Conservation (phyloP, 64 coral and sea anemone genomes). For the Dendronephthya gigantea region DNA sequence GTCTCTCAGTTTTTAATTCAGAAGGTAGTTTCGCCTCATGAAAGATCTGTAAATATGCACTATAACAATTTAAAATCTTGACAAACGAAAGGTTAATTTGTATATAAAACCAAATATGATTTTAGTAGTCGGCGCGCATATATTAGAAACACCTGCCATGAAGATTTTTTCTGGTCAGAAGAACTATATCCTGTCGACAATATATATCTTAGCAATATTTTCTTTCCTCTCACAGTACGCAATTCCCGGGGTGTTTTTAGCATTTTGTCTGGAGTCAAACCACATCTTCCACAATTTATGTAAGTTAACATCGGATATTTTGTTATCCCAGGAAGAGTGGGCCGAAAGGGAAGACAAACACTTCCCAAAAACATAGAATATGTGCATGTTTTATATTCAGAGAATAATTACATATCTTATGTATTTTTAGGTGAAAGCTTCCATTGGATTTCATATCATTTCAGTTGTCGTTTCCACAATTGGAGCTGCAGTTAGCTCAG, state of each 20-base stretch:
- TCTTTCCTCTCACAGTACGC: neutral
- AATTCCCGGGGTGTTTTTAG: neutral
- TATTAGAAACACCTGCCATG: too few species aligned
- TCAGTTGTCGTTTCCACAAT: neutral
- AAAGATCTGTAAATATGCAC: too few species aligned
- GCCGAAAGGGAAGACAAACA: neutral
- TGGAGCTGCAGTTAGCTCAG: neutral
- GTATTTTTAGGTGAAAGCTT: neutral
- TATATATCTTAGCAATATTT: neutral
- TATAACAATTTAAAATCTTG: too few species aligned
- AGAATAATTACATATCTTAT: too few species aligned
- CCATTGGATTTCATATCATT: neutral
- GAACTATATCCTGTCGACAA: neutral
- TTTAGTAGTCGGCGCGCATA: too few species aligned
- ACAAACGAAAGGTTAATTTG: too few species aligned
- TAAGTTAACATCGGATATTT: neutral
- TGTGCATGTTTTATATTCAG: too few species aligned
- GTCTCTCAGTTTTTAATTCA: too few species aligned
- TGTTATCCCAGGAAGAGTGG: neutral
- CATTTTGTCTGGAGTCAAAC: neutral
- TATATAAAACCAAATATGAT: too few species aligned
- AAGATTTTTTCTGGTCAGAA: too few species aligned
- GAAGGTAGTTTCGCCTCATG: too few species aligned
- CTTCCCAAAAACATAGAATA: neutral
- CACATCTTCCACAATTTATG: neutral